phyloP scores from a whole-genome alignment of 2,113 vertebrate genomes.

The Saguinus imperator region DNA sequence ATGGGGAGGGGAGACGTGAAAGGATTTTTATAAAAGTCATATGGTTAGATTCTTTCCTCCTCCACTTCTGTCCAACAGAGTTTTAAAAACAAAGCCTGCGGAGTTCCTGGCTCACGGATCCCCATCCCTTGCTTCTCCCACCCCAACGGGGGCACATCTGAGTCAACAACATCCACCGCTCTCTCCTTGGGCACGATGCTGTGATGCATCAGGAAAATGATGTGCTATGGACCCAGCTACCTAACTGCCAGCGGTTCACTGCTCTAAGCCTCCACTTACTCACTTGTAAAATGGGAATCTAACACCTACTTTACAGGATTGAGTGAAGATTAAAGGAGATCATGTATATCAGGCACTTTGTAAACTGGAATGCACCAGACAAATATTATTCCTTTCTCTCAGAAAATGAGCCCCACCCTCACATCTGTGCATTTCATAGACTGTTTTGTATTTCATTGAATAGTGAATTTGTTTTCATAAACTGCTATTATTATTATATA shows the following conservation, averaged over 20 bases:
- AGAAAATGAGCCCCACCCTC: not conserved
- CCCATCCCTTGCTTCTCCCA: not conserved
- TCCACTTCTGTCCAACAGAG: not conserved
- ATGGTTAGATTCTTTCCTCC: not conserved
- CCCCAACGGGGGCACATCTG: rapidly evolving
- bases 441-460: not conserved
- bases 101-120: not conserved
- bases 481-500: not conserved
- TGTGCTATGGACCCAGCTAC: not conserved
- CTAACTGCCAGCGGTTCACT: rapidly evolving
- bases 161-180: not conserved
- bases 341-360: rapidly evolving
- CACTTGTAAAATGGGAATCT: not conserved
- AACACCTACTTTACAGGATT: not conserved
- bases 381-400: not conserved
- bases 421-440: not conserved
- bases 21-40: constrained; percentile 36
- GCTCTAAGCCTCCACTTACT: not conserved
- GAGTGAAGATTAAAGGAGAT: not conserved
- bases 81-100: not conserved
- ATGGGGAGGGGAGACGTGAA: not conserved
- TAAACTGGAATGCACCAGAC: not conserved
- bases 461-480: not conserved
- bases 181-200: rapidly evolving
- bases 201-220: not conserved